Evolutionary conservation across 1,140 invertebrate species (phyloP), one percentile per base, ranked within the genome.

Genomic region (Littorina saxatilis): DNA sequence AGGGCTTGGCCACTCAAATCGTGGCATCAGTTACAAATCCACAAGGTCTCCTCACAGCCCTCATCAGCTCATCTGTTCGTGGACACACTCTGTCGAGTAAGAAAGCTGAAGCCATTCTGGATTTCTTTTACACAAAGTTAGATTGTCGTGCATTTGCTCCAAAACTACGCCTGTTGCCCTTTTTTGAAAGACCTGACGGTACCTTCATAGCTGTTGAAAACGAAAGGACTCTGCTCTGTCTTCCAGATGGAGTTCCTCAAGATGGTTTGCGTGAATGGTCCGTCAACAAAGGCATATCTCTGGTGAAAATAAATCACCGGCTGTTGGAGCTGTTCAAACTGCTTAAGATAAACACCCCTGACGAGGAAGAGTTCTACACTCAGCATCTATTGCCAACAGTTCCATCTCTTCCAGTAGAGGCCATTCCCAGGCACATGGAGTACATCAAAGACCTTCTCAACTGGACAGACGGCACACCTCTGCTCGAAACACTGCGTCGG

Each of bases 171-270:
- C 50, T 32, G 3, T 52, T 73, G 23, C 39, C 39, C 7, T 73
- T 73, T 32, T 73, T 73, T 50, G 70, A 73, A 23, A 73, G 39
- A 50, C 70, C 43, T 50, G 70, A 73, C 50, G 70, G 70, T 29
- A 7, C n/a, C 20, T 52, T 73, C 29, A 73, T 29, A 73, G 32
- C 70, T 27, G 7, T 73, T 39, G 39, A n/a, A 50, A 5, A 29
- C n/a, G 5, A 1, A 2, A 23, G 17, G 27, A 73, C 15, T 23
- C 37, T 52, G 39, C 23, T 73, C 2, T 73, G 70, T 29, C 40
- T 73, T 23, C 70, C 70, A 27, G 37, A 32, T 7, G 0, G 2
- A 4, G n/a, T 73, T 2, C 70, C 70, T 27, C 4, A 5, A 2
- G 27, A 0, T 27, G 70, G 70, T 29, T 32, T 73, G 39, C 47